Conservation (phyloP, 2,888 invertebrate species). For the Listrodromus nycthemerus region DNA sequence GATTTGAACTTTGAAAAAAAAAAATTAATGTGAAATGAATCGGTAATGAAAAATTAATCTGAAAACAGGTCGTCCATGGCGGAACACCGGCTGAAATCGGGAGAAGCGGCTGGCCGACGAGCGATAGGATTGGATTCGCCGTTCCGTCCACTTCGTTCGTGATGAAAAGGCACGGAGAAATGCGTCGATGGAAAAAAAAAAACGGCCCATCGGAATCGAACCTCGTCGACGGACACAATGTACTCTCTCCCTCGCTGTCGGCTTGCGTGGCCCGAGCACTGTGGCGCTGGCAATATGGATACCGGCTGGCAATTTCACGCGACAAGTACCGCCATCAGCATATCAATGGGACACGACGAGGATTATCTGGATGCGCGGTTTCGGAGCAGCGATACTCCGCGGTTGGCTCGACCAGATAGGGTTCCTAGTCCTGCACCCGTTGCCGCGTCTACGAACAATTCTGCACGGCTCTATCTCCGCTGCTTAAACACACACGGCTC, state of each 20-base stretch:
- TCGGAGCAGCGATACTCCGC: conserved; percentile 80
- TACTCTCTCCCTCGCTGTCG: conserved; percentile 28
- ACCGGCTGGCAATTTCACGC: conserved; percentile 84
- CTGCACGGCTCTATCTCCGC: conserved; percentile 38
- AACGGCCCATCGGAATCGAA: conserved; percentile 68
- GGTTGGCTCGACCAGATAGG: conserved; percentile 84
- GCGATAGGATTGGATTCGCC: conserved; percentile 77
- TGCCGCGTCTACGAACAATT: conserved; percentile 39
- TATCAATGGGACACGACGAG: conserved; percentile 82
- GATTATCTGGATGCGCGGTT: conserved; percentile 82
- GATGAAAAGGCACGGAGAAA: conserved; percentile 61
- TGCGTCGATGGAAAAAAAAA: conserved; percentile 66
- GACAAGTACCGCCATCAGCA: conserved; percentile 84
- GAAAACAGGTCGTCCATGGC: background rate
- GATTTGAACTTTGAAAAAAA: too few species aligned
- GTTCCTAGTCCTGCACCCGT: conserved; percentile 74
- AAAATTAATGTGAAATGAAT: too few species aligned
- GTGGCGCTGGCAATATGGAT: conserved; percentile 74
- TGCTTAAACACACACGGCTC: conserved; percentile 54
- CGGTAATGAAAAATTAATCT: background rate
- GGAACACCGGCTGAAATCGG: background rate
- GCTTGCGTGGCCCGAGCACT: conserved; percentile 37
- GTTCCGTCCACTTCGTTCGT: conserved; percentile 31
- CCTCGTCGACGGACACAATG: conserved; percentile 46
- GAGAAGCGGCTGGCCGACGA: conserved; percentile 68